Evolutionary conservation across 2,888 invertebrate genomes (phyloP).

Genomic region (Blera fallax): DNA sequence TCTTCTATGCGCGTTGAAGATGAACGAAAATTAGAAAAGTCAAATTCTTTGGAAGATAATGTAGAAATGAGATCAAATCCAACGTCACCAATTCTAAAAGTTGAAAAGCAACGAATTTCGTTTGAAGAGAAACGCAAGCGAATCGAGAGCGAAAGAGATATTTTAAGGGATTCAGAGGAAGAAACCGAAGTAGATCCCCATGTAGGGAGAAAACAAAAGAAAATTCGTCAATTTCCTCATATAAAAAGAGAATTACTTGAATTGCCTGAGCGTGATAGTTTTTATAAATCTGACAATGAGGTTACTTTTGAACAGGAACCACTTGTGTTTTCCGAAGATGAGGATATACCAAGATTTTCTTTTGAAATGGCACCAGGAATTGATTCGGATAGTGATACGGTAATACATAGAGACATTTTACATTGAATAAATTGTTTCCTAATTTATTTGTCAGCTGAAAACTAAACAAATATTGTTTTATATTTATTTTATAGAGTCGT

Average conservation of each 20-base stretch:
- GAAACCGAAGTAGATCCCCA: slow-evolving; percentile 72
- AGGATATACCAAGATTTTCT: slow-evolving; percentile 82
- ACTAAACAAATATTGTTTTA: slow-evolving; percentile 48
- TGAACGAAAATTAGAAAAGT: slow-evolving; percentile 65
- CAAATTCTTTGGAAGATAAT: slow-evolving; percentile 62
- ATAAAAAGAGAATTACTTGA: slow-evolving; percentile 12
- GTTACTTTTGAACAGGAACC: slow-evolving; percentile 83
- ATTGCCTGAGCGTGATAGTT: slow-evolving; percentile 83
- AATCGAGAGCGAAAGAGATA: slow-evolving; percentile 80
- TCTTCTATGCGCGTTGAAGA: slow-evolving; percentile 79
- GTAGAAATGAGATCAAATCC: slow-evolving; percentile 74
- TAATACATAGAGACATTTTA: slow-evolving; percentile 74
- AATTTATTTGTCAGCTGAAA: neutral
- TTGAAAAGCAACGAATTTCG: slow-evolving; percentile 80
- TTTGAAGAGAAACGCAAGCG: slow-evolving; percentile 81
- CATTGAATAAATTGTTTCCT: neutral
- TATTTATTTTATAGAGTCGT: slow-evolving; percentile 77
- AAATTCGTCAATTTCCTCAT: slow-evolving; percentile 2
- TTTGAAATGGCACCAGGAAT: slow-evolving; percentile 81
- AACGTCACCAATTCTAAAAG: slow-evolving; percentile 77
- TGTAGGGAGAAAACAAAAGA: slow-evolving; percentile 25
- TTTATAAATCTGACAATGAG: slow-evolving; percentile 85
- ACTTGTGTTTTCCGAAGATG: slow-evolving; percentile 85
- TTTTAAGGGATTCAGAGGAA: slow-evolving; percentile 80
- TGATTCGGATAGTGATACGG: slow-evolving; percentile 82